phyloP scores from a whole-genome alignment of 2,113 vertebrate species.

The Alligator mississippiensis region DNA sequence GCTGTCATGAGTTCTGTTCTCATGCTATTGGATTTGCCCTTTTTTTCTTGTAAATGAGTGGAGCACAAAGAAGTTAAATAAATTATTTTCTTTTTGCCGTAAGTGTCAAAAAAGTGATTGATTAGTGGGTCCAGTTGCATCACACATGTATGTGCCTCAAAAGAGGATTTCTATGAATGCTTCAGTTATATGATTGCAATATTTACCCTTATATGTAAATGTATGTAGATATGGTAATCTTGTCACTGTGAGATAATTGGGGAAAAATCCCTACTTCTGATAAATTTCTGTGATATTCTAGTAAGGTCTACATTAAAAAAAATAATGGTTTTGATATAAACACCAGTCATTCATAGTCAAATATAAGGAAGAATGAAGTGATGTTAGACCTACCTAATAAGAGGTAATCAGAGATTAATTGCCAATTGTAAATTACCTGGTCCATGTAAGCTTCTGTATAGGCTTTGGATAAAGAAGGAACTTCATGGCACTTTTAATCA shows the following conservation, averaged over 20 bases:
- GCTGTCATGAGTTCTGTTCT: not conserved
- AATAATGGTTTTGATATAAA: slow-evolving; percentile 18
- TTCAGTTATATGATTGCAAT: slow-evolving; percentile 66
- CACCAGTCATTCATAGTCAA: slow-evolving; percentile 31
- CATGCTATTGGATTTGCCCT: not conserved
- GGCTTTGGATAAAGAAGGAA: not conserved
- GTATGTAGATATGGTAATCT: slow-evolving; percentile 54
- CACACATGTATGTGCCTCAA: not conserved
- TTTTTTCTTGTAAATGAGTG: not conserved
- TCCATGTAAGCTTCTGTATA: not conserved
- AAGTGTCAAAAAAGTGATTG: not conserved
- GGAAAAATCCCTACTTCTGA: slow-evolving; percentile 39
- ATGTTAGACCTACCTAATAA: not conserved
- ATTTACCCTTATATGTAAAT: slow-evolving; percentile 67
- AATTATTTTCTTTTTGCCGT: not conserved
- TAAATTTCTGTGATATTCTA: slow-evolving; percentile 59
- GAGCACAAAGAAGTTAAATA: not conserved
- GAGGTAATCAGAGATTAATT: not conserved
- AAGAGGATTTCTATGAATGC: slow-evolving; percentile 13
- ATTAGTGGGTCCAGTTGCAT: not conserved
- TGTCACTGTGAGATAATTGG: slow-evolving; percentile 31
- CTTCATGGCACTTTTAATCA: not conserved
- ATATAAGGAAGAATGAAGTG: not conserved
- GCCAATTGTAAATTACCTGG: slow-evolving; percentile 1
- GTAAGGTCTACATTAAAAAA: slow-evolving; percentile 44